phyloP scores from a whole-genome alignment of 2,113 vertebrate genomes.

The Mesitornis unicolor region DNA sequence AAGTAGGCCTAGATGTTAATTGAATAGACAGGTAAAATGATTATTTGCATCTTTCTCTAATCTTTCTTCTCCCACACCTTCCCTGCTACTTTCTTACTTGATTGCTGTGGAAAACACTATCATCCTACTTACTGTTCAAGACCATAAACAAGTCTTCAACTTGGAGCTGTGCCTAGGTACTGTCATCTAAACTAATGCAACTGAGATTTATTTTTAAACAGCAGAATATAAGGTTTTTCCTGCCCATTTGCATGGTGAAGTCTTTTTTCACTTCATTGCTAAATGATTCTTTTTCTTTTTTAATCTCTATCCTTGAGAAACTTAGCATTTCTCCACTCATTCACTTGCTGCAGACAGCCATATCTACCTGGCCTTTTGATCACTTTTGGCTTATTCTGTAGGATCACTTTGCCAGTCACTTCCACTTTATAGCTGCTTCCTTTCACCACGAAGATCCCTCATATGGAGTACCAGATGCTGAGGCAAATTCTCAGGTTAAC shows the following conservation, averaged over 20 bases:
- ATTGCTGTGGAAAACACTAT: slow-evolving; percentile 51
- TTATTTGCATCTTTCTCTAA: slow-evolving; percentile 63
- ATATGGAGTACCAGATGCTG: background rate
- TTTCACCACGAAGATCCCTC: background rate
- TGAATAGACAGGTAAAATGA: slow-evolving; percentile 48
- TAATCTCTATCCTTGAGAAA: background rate
- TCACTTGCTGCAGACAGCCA: background rate
- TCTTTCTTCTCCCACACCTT: slow-evolving; percentile 50
- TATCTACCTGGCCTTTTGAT: background rate
- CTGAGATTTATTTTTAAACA: slow-evolving; percentile 45
- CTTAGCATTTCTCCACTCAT: background rate
- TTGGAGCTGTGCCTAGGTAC: slow-evolving; percentile 29
- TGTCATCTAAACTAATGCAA: slow-evolving; percentile 30
- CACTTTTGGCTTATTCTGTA: background rate
- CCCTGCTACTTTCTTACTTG: background rate
- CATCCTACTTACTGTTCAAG: slow-evolving; percentile 52
- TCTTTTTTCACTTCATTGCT: background rate
- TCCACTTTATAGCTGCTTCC: background rate
- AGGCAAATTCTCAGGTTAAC: background rate
- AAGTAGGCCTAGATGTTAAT: slow-evolving; percentile 55
- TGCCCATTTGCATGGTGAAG: background rate
- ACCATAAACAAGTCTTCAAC: slow-evolving; percentile 42
- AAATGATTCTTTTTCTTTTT: background rate
- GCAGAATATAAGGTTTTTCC: background rate
- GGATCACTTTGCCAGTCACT: background rate